Percentiles rank a stretch among this genome's conserved stretches.
These are phyloP conservation scores for Clarias batrachus DNA, from an alignment of 2,113 vertebrate genomes.

Conservation along the genomic window DNA sequence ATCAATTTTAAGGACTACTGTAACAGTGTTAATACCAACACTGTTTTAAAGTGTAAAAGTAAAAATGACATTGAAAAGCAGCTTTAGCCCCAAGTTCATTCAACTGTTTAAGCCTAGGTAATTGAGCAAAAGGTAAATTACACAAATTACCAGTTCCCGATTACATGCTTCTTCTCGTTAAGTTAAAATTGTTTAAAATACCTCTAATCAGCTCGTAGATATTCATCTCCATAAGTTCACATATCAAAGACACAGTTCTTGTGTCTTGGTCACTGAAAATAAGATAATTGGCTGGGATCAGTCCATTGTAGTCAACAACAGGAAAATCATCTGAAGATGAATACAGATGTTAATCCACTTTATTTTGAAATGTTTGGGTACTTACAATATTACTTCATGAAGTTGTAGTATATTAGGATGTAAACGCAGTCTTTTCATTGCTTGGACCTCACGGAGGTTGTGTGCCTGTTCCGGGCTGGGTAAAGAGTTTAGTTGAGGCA, in stretches of 20 bases:
- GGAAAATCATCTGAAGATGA: background rate
- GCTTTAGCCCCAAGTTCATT: background rate
- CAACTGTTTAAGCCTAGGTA: background rate
- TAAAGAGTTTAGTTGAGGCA: background rate
- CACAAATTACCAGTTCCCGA: background rate
- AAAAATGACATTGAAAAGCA: background rate
- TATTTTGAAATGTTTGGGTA: conserved; percentile 18
- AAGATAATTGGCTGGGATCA: conserved; percentile 17
- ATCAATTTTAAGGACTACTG: background rate
- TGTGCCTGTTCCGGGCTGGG: conserved; percentile 73
- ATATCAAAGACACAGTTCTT: conserved; percentile 81
- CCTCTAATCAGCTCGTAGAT: conserved; percentile 88
- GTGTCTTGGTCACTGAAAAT: conserved; percentile 81
- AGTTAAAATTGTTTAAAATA: conserved; percentile 52
- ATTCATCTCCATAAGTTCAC: conserved; percentile 93
- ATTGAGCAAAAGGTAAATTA: background rate
- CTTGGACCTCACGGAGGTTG: conserved; percentile 71
- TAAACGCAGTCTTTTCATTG: conserved; percentile 68
- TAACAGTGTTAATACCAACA: background rate
- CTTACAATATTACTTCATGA: conserved; percentile 75
- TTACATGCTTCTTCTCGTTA: background rate
- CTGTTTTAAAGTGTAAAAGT: background rate
- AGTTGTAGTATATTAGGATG: conserved; percentile 73
- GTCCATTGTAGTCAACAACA: background rate
- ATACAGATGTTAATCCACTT: background rate